Conservation (phyloP, 2,797 vertebrate genomes). For the Argyrosomus regius region DNA sequence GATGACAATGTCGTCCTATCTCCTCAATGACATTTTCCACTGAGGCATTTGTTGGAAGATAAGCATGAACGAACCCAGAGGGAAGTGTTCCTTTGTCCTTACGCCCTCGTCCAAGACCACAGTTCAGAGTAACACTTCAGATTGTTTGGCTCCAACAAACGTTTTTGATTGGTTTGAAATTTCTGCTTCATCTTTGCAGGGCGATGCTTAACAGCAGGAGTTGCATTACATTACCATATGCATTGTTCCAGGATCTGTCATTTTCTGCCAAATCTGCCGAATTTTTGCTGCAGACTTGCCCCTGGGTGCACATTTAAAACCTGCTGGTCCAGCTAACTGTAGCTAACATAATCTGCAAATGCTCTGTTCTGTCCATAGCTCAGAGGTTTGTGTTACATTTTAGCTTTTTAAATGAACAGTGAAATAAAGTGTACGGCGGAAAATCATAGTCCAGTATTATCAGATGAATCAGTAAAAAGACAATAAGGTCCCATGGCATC, state of each 20-base stretch:
- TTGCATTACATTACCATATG: neutral
- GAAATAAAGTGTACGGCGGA: neutral
- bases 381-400: neutral
- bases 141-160: constrained; percentile 10
- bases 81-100: constrained; percentile 71
- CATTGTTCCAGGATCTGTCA: neutral
- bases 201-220: neutral
- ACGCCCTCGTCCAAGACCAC: constrained; percentile 31
- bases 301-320: neutral
- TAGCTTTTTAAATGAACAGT: neutral
- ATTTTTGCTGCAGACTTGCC: neutral
- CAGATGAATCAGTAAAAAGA: constrained; percentile 1
- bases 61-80: constrained; percentile 51
- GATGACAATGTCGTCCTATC: constrained; percentile 65
- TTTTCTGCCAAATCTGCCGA: no score
- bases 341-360: neutral
- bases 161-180: neutral
- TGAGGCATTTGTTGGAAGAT: constrained; percentile 69
- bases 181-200: neutral
- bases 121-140: constrained; percentile 7
- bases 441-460: neutral
- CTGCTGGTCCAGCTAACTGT: neutral
- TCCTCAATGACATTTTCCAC: constrained; percentile 67
- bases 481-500: neutral
- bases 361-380: neutral